A percentile compares a stretch with the other conserved stretches of the same genome.
Evolutionary conservation across 2,888 invertebrate species (phyloP).

Genomic region (Didymodactylos carnosus): DNA sequence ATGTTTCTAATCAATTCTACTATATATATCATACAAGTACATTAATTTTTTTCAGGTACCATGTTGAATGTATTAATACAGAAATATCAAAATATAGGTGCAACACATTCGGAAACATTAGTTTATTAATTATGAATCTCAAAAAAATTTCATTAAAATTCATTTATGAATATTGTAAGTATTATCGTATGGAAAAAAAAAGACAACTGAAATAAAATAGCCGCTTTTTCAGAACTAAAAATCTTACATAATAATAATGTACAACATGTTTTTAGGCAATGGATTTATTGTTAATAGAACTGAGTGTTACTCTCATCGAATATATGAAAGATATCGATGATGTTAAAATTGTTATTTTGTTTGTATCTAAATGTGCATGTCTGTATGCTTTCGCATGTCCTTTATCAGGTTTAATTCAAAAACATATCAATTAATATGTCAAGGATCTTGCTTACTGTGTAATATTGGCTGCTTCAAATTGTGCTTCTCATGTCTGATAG

Average conservation of each 20-base stretch:
- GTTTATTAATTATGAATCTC: constrained; percentile 12
- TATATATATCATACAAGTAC: background rate
- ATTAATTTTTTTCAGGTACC: background rate
- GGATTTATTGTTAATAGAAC: constrained; percentile 6
- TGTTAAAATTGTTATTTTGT: background rate
- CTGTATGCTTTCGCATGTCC: too few species aligned
- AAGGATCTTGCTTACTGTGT: too few species aligned
- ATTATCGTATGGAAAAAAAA: too few species aligned
- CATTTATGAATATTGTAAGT: constrained; percentile 14
- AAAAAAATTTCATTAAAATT: constrained; percentile 14
- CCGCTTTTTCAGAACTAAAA: background rate
- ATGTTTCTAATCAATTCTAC: background rate
- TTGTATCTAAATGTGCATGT: too few species aligned
- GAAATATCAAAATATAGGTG: background rate
- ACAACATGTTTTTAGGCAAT: constrained; percentile 4
- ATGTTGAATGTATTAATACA: background rate
- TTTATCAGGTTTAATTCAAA: too few species aligned
- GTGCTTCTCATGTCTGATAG: too few species aligned
- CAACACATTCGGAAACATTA: background rate
- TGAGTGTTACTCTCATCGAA: constrained; percentile 7
- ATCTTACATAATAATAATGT: background rate
- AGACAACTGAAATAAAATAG: background rate
- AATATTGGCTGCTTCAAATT: too few species aligned
- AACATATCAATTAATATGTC: too few species aligned
- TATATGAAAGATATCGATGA: constrained; percentile 11